These are phyloP conservation scores for Drosophila pandora DNA, from an alignment of 1,140 invertebrate species.

Conservation along the genomic window DNA sequence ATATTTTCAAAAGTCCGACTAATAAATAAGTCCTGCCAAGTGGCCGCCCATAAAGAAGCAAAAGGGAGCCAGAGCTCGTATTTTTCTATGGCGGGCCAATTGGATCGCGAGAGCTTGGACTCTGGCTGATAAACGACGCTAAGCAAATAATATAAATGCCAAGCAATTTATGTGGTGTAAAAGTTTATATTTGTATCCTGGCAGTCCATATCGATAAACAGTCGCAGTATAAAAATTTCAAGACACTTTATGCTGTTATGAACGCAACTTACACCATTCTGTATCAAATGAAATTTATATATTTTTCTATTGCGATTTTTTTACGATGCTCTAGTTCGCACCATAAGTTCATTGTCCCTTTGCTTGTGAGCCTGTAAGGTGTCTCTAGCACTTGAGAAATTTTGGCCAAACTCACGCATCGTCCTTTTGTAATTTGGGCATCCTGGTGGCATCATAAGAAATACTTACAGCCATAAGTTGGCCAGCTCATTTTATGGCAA, in stretches of 20 bases:
- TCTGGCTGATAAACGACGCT: slow-evolving; percentile 72
- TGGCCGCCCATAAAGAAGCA: slow-evolving; percentile 50
- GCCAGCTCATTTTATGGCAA: slow-evolving; percentile 50
- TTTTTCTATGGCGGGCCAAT: slow-evolving; percentile 50
- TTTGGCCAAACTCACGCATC: background rate
- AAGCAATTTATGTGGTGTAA: slow-evolving; percentile 76
- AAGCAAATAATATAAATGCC: slow-evolving; percentile 73
- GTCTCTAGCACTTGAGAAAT: background rate
- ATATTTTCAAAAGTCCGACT: slow-evolving; percentile 77
- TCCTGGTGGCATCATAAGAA: slow-evolving; percentile 31
- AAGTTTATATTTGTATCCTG: slow-evolving; percentile 61
- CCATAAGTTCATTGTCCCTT: background rate
- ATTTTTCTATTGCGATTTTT: background rate
- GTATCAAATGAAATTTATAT: slow-evolving; percentile 4
- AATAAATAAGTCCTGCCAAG: slow-evolving; percentile 71
- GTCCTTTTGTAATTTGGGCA: slow-evolving; percentile 9
- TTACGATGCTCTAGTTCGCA: slow-evolving; percentile 6
- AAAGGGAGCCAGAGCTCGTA: slow-evolving; percentile 6
- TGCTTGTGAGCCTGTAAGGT: background rate
- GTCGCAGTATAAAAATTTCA: slow-evolving; percentile 22
- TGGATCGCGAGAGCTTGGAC: slow-evolving; percentile 48
- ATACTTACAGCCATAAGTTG: slow-evolving; percentile 44
- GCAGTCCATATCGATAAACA: slow-evolving; percentile 24
- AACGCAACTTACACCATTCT: background rate
- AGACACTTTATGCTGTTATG: slow-evolving; percentile 34